Evolutionary conservation across 2,797 vertebrate genomes (phyloP).

Genomic region (Agapornis canus): DNA sequence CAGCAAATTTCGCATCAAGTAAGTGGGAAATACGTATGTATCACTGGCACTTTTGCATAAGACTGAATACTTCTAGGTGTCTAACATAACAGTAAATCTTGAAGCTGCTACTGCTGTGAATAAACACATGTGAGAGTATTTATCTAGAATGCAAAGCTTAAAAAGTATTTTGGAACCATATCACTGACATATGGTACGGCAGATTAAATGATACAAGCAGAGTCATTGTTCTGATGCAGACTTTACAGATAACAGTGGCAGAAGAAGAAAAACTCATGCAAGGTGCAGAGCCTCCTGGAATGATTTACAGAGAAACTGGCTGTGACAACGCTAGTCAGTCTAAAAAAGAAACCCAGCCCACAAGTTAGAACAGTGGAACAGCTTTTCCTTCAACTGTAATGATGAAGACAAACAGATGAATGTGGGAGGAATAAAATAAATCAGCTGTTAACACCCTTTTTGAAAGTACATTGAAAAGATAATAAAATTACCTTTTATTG

Average conservation of each 20-base stretch:
- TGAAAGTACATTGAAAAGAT: constrained; percentile 19
- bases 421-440: constrained; percentile 67
- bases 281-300: background rate
- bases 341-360: constrained; percentile 26
- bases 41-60: background rate
- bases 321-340: background rate
- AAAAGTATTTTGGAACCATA: background rate
- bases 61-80: background rate
- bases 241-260: background rate
- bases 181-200: background rate
- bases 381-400: constrained; percentile 49
- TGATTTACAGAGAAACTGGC: background rate
- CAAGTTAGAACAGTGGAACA: constrained; percentile 27
- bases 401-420: constrained; percentile 70
- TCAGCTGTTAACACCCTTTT: constrained; percentile 7
- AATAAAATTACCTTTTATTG: background rate
- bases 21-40: background rate
- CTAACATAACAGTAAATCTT: background rate
- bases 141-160: background rate
- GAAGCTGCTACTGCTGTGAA: background rate
- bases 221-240: background rate
- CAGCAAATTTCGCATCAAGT: background rate
- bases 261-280: background rate
- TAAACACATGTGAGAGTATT: background rate
- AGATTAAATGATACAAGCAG: background rate